Base-by-base conservation (phyloP, 2,113 vertebrate genomes). In the Cyanoderma ruficeps region DNA sequence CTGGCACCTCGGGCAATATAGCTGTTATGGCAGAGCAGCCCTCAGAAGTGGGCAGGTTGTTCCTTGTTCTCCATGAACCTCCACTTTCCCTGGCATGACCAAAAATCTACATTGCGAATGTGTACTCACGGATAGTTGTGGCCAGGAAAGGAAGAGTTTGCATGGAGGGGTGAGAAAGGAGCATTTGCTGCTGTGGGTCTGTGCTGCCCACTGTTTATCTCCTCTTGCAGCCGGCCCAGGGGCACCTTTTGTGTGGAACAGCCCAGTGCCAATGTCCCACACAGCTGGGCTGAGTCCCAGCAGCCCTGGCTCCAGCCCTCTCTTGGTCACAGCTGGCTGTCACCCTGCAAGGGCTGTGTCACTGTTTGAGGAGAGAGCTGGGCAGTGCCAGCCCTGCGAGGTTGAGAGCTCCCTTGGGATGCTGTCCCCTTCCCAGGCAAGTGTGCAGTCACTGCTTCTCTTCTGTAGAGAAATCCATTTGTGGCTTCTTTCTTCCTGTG, bases 61-160 rank as follows among this genome's bases (percentile, higher is more conserved):
- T 69, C 55, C 39, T 46, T 46, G 14, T 7, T 55, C 35, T 77
- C 55, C 13, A 0, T 3, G 15, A 57, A 28, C 47, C 31, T 79
- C 47, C 42, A 0, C 76, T 46, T 60, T 20, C 25, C 25, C 77
- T 22, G 30, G 49, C 33, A 21, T 7, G 49, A 39, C 10, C 0
- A 0, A 74, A 92, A 68, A 60, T 15, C 12, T 23, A 16, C 2
- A 0, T 42, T 14, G 35, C 5, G 2, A 56, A 35, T 9, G 25
- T 1, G 0, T 8, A 5, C 35, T 76, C 25, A 63, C 49, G 52
- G 22, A 30, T 33, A 4, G 15, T 16, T 9, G 4, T 9, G 59
- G 63, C 41, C 4, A 1, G 63, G 50, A 67, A 50, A 35, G 56
- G 57, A 52, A 64, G 53, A 41, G 47, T 25, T 69, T 60, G 75